phyloP scores from a whole-genome alignment of 2,888 invertebrate species.

The Diarsia dahlii region DNA sequence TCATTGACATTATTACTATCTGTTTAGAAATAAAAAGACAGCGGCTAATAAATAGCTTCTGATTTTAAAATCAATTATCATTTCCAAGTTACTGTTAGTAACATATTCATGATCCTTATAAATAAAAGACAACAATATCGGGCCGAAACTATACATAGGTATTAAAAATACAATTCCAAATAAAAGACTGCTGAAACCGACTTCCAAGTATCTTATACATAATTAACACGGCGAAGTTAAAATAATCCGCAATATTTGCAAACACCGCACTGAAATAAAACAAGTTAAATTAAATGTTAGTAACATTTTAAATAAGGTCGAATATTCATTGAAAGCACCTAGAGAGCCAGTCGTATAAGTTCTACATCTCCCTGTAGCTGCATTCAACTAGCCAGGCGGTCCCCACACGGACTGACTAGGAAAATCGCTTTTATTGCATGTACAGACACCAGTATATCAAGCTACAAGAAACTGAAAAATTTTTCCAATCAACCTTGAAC shows the following conservation, averaged over 20 bases:
- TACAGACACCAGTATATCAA: no score
- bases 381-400: not conserved
- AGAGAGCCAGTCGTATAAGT: not conserved
- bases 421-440: not conserved
- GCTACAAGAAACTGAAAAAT: no score
- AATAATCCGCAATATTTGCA: not conserved
- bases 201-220: not conserved
- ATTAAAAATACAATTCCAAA: not conserved
- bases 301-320: not conserved
- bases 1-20: constrained; percentile 10
- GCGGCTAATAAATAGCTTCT: not conserved
- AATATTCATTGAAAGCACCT: not conserved
- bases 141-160: not conserved
- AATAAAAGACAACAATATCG: not conserved
- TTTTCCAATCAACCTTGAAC: no score
- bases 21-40: not conserved
- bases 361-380: not conserved
- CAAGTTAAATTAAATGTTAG: not conserved
- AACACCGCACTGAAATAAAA: not conserved
- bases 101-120: not conserved
- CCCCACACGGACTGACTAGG: not conserved
- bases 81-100: not conserved
- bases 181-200: not conserved
- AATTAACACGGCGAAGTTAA: not conserved
- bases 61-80: not conserved